Conservation (phyloP, 2,888 invertebrate genomes). For the Congeria kusceri region DNA sequence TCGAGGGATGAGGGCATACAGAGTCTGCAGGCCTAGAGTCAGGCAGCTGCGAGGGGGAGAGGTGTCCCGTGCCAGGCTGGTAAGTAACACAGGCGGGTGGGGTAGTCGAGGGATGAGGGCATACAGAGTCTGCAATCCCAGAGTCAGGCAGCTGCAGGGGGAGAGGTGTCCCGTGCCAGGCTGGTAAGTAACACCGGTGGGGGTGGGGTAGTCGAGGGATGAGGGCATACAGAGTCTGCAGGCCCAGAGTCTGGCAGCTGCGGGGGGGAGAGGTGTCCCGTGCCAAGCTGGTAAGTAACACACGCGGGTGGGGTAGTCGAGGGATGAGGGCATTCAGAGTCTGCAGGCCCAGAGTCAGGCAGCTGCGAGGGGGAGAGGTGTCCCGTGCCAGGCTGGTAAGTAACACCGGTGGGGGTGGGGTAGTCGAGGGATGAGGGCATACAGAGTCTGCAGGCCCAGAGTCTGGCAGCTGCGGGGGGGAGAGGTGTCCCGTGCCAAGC, state of each 20-base stretch:
- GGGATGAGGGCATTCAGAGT: conserved; percentile 89
- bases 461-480: conserved; percentile 81
- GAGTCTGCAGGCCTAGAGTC: conserved; percentile 90
- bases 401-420: no score
- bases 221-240: conserved; percentile 90
- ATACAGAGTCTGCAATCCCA: no score
- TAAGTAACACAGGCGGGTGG: no score
- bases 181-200: no score
- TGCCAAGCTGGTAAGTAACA: conserved; percentile 74
- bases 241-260: conserved; percentile 87
- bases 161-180: no score
- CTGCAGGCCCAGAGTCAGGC: conserved; percentile 89
- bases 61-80: conserved; percentile 75
- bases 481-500: conserved; percentile 75
- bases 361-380: conserved; percentile 74
- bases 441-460: conserved; percentile 91
- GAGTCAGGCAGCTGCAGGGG: no score
- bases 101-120: no score
- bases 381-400: conserved; percentile 75
- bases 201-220: no score
- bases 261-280: conserved; percentile 75
- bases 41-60: conserved; percentile 72
- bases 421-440: no score
- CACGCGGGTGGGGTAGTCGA: no score
- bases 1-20: conserved; percentile 89